Evolutionary conservation across 1,140 invertebrate genomes (phyloP).

Genomic region (Metopolophium dirhodum): DNA sequence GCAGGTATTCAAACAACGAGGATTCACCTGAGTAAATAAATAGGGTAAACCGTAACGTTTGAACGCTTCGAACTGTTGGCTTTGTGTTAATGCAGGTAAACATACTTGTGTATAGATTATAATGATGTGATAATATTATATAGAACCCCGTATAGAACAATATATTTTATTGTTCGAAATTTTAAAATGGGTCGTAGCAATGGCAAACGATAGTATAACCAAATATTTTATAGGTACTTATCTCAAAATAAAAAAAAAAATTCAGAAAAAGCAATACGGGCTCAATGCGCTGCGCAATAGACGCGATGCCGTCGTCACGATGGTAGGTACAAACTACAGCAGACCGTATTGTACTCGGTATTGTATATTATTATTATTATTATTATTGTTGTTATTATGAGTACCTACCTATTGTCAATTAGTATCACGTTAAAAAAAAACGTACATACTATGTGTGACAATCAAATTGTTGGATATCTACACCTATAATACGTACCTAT

Average conservation of each 20-base stretch:
- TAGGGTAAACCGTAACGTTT: neutral
- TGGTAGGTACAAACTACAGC: neutral
- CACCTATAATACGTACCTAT: neutral
- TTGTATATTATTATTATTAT: too few relatives aligned
- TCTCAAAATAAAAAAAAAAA: neutral
- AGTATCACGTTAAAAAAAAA: constrained; percentile 20
- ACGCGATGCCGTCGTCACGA: neutral
- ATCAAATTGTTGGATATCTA: neutral
- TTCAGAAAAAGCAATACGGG: neutral
- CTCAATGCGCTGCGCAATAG: neutral
- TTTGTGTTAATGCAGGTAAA: neutral
- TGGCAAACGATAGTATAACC: neutral
- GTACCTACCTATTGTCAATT: neutral
- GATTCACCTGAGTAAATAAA: constrained; percentile 50
- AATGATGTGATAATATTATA: neutral
- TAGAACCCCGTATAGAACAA: too few relatives aligned
- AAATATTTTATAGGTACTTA: neutral
- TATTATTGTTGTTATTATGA: neutral
- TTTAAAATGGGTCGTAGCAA: constrained; percentile 16
- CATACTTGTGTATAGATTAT: neutral
- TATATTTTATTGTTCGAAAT: neutral
- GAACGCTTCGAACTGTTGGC: neutral
- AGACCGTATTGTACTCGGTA: neutral
- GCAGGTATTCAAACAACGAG: neutral
- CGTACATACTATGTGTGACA: neutral